Percentiles rank a stretch among this genome's conserved stretches.
These are phyloP conservation scores for Eclectus roratus DNA, from an alignment of 2,113 vertebrate genomes.

Conservation along the genomic window DNA sequence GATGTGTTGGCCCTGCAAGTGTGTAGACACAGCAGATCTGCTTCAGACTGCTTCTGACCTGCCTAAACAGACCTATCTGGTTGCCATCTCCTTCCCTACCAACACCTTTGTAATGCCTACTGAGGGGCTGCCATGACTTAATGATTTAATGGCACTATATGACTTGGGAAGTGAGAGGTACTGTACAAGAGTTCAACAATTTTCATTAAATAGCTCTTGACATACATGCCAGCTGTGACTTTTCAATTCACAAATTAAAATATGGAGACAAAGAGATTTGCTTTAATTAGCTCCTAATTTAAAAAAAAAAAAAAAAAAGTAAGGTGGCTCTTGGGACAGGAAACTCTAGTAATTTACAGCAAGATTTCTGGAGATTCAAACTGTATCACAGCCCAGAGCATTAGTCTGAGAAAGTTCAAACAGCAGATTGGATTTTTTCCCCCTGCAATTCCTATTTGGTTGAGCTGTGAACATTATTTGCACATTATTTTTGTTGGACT, in stretches of 20 bases:
- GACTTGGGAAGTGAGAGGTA: not conserved
- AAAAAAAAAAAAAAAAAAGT: not conserved
- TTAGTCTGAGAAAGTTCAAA: not conserved
- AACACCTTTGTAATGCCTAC: not conserved
- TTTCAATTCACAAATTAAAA: not conserved
- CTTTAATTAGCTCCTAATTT: not conserved
- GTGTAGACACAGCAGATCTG: not conserved
- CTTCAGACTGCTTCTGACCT: not conserved
- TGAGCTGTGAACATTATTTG: not conserved
- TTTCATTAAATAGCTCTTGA: conserved; percentile 12
- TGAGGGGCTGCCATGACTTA: not conserved
- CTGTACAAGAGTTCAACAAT: not conserved
- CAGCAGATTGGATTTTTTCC: not conserved
- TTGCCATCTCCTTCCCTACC: not conserved
- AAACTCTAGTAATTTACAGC: not conserved
- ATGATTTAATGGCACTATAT: not conserved
- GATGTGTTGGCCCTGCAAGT: not conserved
- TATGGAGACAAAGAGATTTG: not conserved
- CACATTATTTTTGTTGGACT: not conserved
- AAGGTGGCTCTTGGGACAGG: not conserved
- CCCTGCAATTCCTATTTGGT: not conserved
- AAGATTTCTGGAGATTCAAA: conserved; percentile 1
- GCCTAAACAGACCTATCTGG: not conserved
- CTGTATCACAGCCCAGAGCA: not conserved
- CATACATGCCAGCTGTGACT: not conserved